Evolutionary conservation across 2,797 vertebrate genomes (phyloP), one percentile per base, ranked within the genome.

Genomic region (Catamblyrhynchus diadema): DNA sequence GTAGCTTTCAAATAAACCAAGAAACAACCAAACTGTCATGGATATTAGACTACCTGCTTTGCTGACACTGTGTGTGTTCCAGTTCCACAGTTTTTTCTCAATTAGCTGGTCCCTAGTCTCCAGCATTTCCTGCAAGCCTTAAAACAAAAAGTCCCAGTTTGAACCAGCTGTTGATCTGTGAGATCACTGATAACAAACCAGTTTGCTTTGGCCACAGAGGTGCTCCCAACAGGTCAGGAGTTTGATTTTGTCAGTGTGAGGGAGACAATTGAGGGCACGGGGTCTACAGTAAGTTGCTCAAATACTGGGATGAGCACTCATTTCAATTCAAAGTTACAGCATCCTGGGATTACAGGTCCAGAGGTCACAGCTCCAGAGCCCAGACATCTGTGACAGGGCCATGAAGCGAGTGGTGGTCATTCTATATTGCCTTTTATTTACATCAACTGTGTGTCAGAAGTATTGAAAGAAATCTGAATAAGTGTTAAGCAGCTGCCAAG

Each of bases 1-100:
- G 88, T 83, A 90, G 84, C 51, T 93, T 93, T 95, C 92, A 96
- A 51, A 96, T 32, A 90, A 81, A 85, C 19, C 30, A 88, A 85
- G 37, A 79, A 91, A 72, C 39, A 91, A 86, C 14, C 44, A 66
- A 88, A 61, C 41, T 33, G 18, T 59, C 24, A 20, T 7, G 8
- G 21, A 7, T 50, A 73, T 60, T 30, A 24, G 28, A 66, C 78
- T 62, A 35, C 28, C 12, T 21, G 54, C 33, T 28, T 48, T 7
- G 16, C 6, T 54, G 39, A 64, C 54, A 41, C 20, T 32, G 12
- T 54, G n/a, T 8, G 59, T 78, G 70, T 45, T 90, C n/a, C 37
- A 67, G 23, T 48, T 78, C 32, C n/a, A 50, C 62, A 77, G 17
- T 22, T 59, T 70, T 44, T 59, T 30, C 61, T 67, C 42, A 86